phyloP scores from a whole-genome alignment of 2,888 invertebrate species.

The Seira ritae region DNA sequence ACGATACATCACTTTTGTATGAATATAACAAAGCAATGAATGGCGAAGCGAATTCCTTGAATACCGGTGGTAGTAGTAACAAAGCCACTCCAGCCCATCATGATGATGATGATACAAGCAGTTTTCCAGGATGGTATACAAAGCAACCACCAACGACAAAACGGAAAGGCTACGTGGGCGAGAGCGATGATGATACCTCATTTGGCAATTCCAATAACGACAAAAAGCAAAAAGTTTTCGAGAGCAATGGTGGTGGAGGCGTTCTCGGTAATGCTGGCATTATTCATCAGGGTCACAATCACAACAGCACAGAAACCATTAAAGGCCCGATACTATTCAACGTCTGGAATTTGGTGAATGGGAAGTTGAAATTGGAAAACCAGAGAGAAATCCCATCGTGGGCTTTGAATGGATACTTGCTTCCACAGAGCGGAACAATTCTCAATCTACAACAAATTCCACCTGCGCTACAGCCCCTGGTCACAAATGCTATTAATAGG shows the following conservation, averaged over 20 bases:
- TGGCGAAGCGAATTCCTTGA: neutral
- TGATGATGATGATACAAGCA: conserved; percentile 10
- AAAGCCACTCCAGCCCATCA: no score
- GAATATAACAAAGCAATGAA: neutral
- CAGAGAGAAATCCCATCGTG: conserved; percentile 66
- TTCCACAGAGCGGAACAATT: conserved; percentile 56
- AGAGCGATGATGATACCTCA: conserved; percentile 2
- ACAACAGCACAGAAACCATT: neutral
- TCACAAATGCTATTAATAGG: conserved; percentile 51
- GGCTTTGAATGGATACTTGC: conserved; percentile 57
- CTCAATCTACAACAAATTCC: conserved; percentile 68
- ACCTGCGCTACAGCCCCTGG: conserved; percentile 48
- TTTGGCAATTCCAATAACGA: conserved; percentile 22
- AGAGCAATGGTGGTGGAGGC: neutral
- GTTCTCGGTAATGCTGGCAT: neutral
- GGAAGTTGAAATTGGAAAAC: conserved; percentile 59
- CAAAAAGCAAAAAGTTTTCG: conserved; percentile 25
- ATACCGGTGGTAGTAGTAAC: neutral
- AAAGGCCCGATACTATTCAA: conserved; percentile 62
- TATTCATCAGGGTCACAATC: neutral
- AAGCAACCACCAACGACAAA: conserved; percentile 34
- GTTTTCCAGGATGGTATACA: neutral
- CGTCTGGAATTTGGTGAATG: conserved; percentile 66
- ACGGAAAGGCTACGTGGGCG: conserved; percentile 41
- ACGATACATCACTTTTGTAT: neutral